Conservation (phyloP, 2,888 invertebrate species). For the Apocheima hispidaria region DNA sequence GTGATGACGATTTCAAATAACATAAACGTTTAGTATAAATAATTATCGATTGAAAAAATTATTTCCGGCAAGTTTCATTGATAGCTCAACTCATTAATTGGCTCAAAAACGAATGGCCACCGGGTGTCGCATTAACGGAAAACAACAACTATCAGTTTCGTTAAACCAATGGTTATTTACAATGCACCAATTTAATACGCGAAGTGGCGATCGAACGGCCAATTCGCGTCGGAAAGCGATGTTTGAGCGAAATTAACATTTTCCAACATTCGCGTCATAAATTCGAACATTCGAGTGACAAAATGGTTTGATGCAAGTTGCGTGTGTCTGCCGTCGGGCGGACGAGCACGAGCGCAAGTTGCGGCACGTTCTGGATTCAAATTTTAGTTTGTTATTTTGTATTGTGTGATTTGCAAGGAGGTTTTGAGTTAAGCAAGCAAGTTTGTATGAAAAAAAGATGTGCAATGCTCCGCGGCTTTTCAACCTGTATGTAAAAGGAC, state of each 20-base stretch:
- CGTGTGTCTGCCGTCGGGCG: conserved; percentile 17
- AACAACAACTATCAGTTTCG: conserved; percentile 37
- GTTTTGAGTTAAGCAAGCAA: too few species aligned
- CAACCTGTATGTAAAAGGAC: too few species aligned
- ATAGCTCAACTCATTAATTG: too few species aligned
- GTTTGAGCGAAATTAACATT: conserved; percentile 35
- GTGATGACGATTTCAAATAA: too few species aligned
- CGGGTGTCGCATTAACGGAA: conserved; percentile 16
- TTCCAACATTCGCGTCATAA: conserved; percentile 10
- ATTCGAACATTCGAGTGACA: conserved; percentile 1
- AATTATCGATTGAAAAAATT: too few species aligned
- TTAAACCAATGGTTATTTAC: conserved; percentile 38
- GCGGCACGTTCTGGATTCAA: conserved; percentile 1
- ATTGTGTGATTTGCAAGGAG: too few species aligned
- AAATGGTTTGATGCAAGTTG: conserved; percentile 5
- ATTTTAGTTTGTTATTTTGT: neutral
- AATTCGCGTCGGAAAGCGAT: conserved; percentile 44
- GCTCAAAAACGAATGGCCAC: too few species aligned
- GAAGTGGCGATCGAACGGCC: conserved; percentile 49
- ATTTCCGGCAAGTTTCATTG: too few species aligned
- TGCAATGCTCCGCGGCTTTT: too few species aligned
- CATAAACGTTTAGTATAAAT: too few species aligned
- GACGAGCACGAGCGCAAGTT: neutral
- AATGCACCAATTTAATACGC: conserved; percentile 53
- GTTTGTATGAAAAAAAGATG: too few species aligned